Base-by-base conservation (phyloP, 1,140 invertebrate genomes). In the Penaeus vannamei region DNA sequence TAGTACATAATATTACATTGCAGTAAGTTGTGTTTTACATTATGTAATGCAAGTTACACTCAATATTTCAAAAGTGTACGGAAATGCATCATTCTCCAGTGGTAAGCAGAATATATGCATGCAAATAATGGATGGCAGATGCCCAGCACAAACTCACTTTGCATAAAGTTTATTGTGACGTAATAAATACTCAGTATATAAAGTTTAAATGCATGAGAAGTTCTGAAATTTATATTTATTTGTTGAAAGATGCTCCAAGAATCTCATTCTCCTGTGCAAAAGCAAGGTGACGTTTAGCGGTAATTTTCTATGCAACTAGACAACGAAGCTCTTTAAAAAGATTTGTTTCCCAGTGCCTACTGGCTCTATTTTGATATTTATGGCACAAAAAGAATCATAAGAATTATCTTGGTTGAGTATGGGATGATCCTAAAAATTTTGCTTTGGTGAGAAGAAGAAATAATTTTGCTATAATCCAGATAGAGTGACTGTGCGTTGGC, bases 131-230 rank as follows among this genome's bases (percentile, higher is more conserved):
- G 60, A 60, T 29, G 53, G 79, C 79, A 60, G 46, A 81, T 81
- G 79, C 36, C 60, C 46, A 29, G 79, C 46, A 60, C 46, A 81
- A 60, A 53, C 53, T 53, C 53, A 53, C 53, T 53, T 59, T 60
- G 46, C 46, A 81, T 81, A 59, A 60, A 60, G 46, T 81, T 59
- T 59, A 20, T 59, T 81, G 60, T 60, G 22, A 29, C 22, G 46
- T 81, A n/a, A 81, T 81, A 36, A 81, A 81, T 81, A 81, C 79
- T 81, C 79, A 81, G 53, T 81, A 29, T 81, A 81, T 81, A 29
- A 59, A 81, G 60, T 81, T 36, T 81, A 81, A n/a, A 59, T 81
- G 46, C 79, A 81, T 81, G 79, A 29, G 79, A 29, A 81, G 36
- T 26, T 26, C 53, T 60, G 46, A 81, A 26, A 81, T 81, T 81